Percentiles rank a stretch among this genome's conserved stretches.
phyloP scores from a whole-genome alignment of 2,113 vertebrate genomes.

The Alethe castanea region DNA sequence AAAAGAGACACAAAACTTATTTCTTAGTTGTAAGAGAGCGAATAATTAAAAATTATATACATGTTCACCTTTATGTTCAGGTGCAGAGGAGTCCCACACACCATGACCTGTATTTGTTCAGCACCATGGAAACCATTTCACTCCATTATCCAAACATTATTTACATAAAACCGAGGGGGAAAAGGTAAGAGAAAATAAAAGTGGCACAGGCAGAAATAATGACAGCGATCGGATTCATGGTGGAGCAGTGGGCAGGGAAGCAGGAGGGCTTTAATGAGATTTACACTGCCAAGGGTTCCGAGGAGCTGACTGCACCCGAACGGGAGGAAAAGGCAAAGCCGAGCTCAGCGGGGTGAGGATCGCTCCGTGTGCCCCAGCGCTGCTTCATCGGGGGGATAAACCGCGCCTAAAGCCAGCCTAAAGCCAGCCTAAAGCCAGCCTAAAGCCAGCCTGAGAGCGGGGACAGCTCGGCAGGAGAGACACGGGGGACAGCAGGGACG shows the following conservation, averaged over 20 bases:
- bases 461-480: background rate
- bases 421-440: too few relatives aligned
- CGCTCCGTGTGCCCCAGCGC: too few relatives aligned
- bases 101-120: slow-evolving; percentile 76
- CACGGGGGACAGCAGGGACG: background rate
- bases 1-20: slow-evolving; percentile 38
- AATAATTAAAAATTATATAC: slow-evolving; percentile 70
- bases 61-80: slow-evolving; percentile 69
- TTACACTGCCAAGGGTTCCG: background rate
- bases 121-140: slow-evolving; percentile 79
- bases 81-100: slow-evolving; percentile 68
- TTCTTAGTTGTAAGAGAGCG: slow-evolving; percentile 44
- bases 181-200: slow-evolving; percentile 65
- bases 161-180: slow-evolving; percentile 73
- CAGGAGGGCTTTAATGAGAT: slow-evolving; percentile 38
- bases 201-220: slow-evolving; percentile 61
- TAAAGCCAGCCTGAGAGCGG: background rate
- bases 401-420: too few relatives aligned
- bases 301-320: background rate
- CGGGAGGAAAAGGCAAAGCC: background rate
- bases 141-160: slow-evolving; percentile 77
- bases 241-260: slow-evolving; percentile 24
- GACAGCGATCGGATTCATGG: slow-evolving; percentile 36
- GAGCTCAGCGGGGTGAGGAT: background rate
- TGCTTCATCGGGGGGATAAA: too few relatives aligned